phyloP scores from a whole-genome alignment of 2,888 invertebrate species.

The Dolichopus griseipennis region DNA sequence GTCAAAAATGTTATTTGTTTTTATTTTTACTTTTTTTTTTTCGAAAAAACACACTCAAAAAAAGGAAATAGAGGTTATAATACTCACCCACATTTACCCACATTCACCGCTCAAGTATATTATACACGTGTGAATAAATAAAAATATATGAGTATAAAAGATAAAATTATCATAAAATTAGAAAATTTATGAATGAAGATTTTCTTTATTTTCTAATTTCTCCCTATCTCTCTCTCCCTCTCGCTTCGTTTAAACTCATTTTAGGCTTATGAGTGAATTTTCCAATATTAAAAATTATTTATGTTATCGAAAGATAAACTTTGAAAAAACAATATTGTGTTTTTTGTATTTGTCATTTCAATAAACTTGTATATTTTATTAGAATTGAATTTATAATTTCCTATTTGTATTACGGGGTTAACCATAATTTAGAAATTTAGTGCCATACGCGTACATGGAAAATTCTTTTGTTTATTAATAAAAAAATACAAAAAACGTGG shows the following conservation, averaged over 20 bases:
- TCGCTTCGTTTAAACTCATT: no score
- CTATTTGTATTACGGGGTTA: not conserved
- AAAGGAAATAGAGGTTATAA: not conserved
- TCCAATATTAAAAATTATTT: no score
- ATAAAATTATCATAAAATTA: not conserved
- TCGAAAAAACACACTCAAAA: not conserved
- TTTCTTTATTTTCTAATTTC: no score
- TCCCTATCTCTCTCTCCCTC: no score
- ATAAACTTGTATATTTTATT: not conserved
- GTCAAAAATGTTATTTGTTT: not conserved
- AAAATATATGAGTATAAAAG: not conserved
- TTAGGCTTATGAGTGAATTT: no score
- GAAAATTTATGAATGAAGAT: not conserved
- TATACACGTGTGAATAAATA: no score
- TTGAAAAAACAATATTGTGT: no score
- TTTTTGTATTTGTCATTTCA: not conserved
- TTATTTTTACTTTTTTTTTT: not conserved
- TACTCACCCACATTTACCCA: no score
- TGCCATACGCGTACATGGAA: no score
- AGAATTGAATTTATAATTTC: not conserved
- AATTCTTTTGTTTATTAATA: no score
- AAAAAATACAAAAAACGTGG: no score
- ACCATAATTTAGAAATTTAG: not conserved
- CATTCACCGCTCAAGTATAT: not conserved
- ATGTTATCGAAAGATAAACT: no score